These are phyloP conservation scores for Mimas tiliae DNA, from an alignment of 2,888 invertebrate species.

Conservation along the genomic window DNA sequence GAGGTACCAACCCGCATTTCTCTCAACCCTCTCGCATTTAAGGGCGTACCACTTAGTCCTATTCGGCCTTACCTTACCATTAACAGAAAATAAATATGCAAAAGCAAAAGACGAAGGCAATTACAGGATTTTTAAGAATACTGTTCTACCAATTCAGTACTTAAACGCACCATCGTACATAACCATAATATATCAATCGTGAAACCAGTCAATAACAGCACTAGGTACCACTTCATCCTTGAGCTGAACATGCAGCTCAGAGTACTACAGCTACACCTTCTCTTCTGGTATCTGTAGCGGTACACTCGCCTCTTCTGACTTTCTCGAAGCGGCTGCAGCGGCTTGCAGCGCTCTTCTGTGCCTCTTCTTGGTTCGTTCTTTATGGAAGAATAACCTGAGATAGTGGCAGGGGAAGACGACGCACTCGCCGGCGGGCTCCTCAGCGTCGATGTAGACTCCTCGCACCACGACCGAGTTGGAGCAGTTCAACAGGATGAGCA, in stretches of 20 bases:
- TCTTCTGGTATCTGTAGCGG: conserved; percentile 73
- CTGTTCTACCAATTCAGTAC: conserved; percentile 1
- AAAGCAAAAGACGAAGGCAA: background rate
- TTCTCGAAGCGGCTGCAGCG: conserved; percentile 60
- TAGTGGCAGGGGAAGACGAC: conserved; percentile 94
- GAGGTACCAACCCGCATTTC: too few relatives aligned
- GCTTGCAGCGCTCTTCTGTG: conserved; percentile 68
- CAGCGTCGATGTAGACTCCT: conserved; percentile 95
- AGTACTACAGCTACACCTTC: conserved; percentile 60
- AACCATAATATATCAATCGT: conserved; percentile 9
- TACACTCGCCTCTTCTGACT: conserved; percentile 67
- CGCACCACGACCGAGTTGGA: conserved; percentile 94
- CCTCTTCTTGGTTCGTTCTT: conserved; percentile 86
- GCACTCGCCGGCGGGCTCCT: conserved; percentile 92
- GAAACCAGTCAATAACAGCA: conserved; percentile 17
- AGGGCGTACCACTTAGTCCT: too few relatives aligned
- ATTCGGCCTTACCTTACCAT: background rate
- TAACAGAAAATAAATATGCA: background rate
- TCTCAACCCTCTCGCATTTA: too few relatives aligned
- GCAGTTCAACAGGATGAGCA: conserved; percentile 92
- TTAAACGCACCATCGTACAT: conserved; percentile 1
- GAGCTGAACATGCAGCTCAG: conserved; percentile 4
- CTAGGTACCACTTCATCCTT: background rate
- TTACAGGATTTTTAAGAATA: conserved; percentile 6
- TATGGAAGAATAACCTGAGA: conserved; percentile 90